A percentile compares a stretch with the other conserved stretches of the same genome.
These are phyloP conservation scores for Lethrus apterus DNA, from an alignment of 1,140 invertebrate genomes.

Conservation along the genomic window DNA sequence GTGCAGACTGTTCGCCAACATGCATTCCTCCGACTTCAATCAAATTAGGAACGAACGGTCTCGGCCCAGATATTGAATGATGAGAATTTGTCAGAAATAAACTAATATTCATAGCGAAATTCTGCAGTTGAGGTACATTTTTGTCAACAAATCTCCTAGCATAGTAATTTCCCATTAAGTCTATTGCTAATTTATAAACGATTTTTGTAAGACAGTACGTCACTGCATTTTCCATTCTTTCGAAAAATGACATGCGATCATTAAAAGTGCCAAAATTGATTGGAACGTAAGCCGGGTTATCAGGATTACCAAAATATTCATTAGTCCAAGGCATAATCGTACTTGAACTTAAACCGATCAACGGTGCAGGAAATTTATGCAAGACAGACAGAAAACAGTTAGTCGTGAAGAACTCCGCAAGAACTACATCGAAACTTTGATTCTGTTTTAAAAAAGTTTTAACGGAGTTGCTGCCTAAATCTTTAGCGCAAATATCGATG, in stretches of 20 bases:
- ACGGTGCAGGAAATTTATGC: constrained; percentile 26
- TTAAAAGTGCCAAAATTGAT: constrained; percentile 47
- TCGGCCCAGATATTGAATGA: constrained; percentile 48
- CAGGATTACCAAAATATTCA: constrained; percentile 47
- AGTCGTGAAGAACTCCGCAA: constrained; percentile 30
- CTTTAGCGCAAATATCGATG: constrained; percentile 16
- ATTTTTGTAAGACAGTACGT: constrained; percentile 18
- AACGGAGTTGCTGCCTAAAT: constrained; percentile 10
- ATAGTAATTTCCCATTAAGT: constrained; percentile 28
- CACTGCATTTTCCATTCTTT: constrained; percentile 40
- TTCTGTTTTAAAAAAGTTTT: constrained; percentile 21
- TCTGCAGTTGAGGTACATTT: neutral
- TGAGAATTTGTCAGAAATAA: constrained; percentile 55
- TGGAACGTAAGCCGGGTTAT: constrained; percentile 51
- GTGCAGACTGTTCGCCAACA: constrained; percentile 44
- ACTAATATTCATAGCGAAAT: constrained; percentile 46
- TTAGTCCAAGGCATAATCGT: constrained; percentile 45
- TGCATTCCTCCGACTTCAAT: constrained; percentile 59
- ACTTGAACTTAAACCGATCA: constrained; percentile 28
- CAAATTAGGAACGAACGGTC: constrained; percentile 49
- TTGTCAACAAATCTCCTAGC: neutral
- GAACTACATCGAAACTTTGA: constrained; percentile 29
- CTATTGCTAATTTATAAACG: constrained; percentile 21
- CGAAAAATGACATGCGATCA: constrained; percentile 46
- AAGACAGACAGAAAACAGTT: constrained; percentile 33